Evolutionary conservation across 2,888 invertebrate genomes (phyloP).

Genomic region (Campoplex nolae): DNA sequence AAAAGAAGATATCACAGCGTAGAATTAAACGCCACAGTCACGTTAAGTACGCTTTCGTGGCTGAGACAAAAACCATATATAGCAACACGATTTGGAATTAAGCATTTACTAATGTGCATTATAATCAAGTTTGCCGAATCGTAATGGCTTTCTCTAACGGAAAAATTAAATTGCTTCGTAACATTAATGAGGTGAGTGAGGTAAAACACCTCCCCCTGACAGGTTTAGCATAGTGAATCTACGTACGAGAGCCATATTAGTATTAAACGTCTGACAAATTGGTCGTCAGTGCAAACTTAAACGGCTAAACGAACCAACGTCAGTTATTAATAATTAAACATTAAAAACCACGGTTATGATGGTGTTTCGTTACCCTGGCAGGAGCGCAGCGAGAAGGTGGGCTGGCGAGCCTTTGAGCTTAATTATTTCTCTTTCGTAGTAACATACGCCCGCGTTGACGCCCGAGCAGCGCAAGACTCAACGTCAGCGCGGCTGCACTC

Average conservation of each 20-base stretch:
- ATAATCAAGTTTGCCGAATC: slow-evolving; percentile 58
- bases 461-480: slow-evolving; percentile 45
- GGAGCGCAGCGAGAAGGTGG: slow-evolving; percentile 17
- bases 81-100: slow-evolving; percentile 10
- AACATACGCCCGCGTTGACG: slow-evolving; percentile 57
- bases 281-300: slow-evolving; percentile 71
- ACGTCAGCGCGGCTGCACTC: slow-evolving; percentile 47
- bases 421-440: slow-evolving; percentile 71
- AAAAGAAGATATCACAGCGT: not conserved
- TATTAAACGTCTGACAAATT: slow-evolving; percentile 71
- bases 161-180: slow-evolving; percentile 68
- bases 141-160: slow-evolving; percentile 58
- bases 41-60: slow-evolving; percentile 23
- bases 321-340: slow-evolving; percentile 72
- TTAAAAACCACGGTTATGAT: slow-evolving; percentile 66
- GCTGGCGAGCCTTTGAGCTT: slow-evolving; percentile 68
- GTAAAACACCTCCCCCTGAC: slow-evolving; percentile 25
- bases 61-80: slow-evolving; percentile 9
- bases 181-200: slow-evolving; percentile 58
- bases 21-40: slow-evolving; percentile 29
- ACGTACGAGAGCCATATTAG: slow-evolving; percentile 33
- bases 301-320: slow-evolving; percentile 69
- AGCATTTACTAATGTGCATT: slow-evolving; percentile 38
- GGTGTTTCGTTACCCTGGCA: slow-evolving; percentile 19
- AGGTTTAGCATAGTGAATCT: not conserved